These are phyloP conservation scores for Trichomycterus rosablanca DNA, from an alignment of 2,113 vertebrate genomes.

Conservation along the genomic window DNA sequence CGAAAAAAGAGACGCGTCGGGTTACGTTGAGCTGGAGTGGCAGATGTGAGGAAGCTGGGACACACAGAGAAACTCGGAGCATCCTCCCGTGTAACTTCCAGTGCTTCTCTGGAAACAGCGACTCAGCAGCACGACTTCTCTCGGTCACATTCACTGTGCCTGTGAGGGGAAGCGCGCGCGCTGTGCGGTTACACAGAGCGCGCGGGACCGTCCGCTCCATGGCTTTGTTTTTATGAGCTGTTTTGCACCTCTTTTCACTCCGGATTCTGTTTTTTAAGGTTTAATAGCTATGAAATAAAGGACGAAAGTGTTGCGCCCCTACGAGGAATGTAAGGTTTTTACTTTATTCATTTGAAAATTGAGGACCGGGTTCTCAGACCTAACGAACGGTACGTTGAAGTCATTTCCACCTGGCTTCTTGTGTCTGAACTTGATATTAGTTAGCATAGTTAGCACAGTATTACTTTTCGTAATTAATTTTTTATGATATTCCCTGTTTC, in stretches of 20 bases:
- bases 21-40: not conserved
- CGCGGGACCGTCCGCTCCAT: not conserved
- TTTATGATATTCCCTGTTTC: too few species aligned
- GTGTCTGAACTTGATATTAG: too few species aligned
- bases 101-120: not conserved
- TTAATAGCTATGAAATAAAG: not conserved
- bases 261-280: not conserved
- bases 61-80: not conserved
- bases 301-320: not conserved
- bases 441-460: too few species aligned
- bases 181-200: not conserved
- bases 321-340: not conserved
- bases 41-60: not conserved
- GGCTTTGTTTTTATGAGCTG: not conserved
- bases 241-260: not conserved
- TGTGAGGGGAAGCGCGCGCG: not conserved
- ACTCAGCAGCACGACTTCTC: too few species aligned
- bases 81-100: conserved; percentile 4
- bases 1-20: not conserved
- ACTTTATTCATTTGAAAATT: not conserved
- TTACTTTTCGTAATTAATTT: too few species aligned
- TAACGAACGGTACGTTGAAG: too few species aligned
- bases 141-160: too few species aligned
- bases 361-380: not conserved
- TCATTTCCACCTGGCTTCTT: too few species aligned